A percentile compares a stretch with the other conserved stretches of the same genome.
Evolutionary conservation across 1,140 invertebrate species (phyloP).

Genomic region (Zaprionus kolodkinae): DNA sequence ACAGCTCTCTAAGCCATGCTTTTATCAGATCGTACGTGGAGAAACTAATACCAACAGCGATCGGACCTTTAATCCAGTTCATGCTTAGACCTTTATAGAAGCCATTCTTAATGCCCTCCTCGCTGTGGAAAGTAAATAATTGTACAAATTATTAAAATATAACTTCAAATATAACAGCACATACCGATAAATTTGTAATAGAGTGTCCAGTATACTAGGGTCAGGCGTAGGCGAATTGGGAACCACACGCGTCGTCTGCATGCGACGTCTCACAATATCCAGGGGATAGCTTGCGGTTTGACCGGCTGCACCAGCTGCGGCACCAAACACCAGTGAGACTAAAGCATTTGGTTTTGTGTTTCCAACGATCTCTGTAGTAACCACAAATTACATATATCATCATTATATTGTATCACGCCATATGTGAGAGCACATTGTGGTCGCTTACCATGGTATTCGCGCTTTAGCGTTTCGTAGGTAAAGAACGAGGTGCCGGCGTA

Average conservation of each 20-base stretch:
- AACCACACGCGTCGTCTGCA: slow-evolving; percentile 82
- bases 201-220: slow-evolving; percentile 71
- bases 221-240: slow-evolving; percentile 45
- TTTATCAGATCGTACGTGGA: slow-evolving; percentile 95
- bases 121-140: slow-evolving; percentile 85
- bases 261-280: slow-evolving; percentile 81
- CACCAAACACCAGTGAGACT: slow-evolving; percentile 92
- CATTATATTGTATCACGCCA: too few species aligned
- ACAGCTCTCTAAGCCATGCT: slow-evolving; percentile 85
- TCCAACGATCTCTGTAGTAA: slow-evolving; percentile 71
- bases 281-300: slow-evolving; percentile 97
- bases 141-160: neutral
- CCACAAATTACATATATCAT: neutral
- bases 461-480: slow-evolving; percentile 97
- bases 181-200: slow-evolving; percentile 78
- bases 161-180: neutral
- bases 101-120: slow-evolving; percentile 94
- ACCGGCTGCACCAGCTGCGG: slow-evolving; percentile 95
- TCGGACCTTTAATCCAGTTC: slow-evolving; percentile 99
- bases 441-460: slow-evolving; percentile 89
- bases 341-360: slow-evolving; percentile 86
- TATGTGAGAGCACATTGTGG: neutral
- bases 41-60: slow-evolving; percentile 99
- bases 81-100: slow-evolving; percentile 99
- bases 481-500: slow-evolving; percentile 99